Percentiles rank a stretch among this genome's conserved stretches.
Evolutionary conservation across 30 jellyfish, hydroid and myxozoan species (phyloP).

Genomic region (Aurelia coerulea): DNA sequence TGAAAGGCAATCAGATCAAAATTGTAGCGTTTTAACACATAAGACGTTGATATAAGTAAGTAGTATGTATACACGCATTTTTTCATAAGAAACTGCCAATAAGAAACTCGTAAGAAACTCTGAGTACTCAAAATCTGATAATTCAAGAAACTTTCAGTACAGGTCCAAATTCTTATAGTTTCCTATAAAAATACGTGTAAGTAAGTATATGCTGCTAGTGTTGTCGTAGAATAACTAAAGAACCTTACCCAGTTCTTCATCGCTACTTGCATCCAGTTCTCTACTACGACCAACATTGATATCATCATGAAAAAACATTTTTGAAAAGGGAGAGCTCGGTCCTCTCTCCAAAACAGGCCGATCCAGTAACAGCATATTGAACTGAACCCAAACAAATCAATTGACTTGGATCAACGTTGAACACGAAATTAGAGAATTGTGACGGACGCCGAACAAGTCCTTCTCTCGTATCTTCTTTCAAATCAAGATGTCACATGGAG

Average conservation of each 20-base stretch:
- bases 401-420: background rate
- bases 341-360: conserved; percentile 19
- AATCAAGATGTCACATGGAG: conserved; percentile 5
- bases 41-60: too few species aligned
- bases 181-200: too few species aligned
- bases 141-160: too few species aligned
- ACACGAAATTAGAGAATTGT: conserved; percentile 5
- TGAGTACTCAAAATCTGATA: too few species aligned
- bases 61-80: too few species aligned
- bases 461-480: conserved; percentile 12
- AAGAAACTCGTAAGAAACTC: too few species aligned
- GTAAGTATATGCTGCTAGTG: too few species aligned
- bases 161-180: too few species aligned
- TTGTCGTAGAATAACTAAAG: too few species aligned
- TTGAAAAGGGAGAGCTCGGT: conserved; percentile 49
- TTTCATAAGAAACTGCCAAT: too few species aligned
- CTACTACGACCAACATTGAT: background rate
- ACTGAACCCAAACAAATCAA: background rate
- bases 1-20: too few species aligned
- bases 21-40: too few species aligned
- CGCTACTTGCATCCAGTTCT: conserved; percentile 4
- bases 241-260: conserved; percentile 31
- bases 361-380: conserved; percentile 35
- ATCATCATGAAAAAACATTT: conserved; percentile 48
- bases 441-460: background rate